Percentiles rank a stretch among this genome's conserved stretches.
Conservation (phyloP, 53 echinoderm and acorn worm species). For the Astropecten irregularis region DNA sequence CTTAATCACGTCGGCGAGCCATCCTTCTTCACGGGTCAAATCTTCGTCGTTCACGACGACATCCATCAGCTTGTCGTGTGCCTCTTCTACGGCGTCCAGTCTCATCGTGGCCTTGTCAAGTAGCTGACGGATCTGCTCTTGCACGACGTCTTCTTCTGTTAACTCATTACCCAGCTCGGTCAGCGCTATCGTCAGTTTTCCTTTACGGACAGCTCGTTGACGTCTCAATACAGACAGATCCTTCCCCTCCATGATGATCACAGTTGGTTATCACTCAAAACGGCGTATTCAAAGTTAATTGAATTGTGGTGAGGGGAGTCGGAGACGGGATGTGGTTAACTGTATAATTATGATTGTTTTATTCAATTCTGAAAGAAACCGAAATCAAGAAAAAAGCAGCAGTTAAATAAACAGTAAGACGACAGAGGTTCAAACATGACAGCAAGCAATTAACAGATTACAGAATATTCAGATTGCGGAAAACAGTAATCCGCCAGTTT, state of each 20-base stretch:
- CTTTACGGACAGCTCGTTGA: slow-evolving; percentile 21
- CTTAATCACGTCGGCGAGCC: slow-evolving; percentile 11
- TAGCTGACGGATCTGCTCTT: background rate
- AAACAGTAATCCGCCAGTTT: too few relatives aligned
- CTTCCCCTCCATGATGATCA: slow-evolving; percentile 16
- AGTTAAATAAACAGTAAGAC: too few relatives aligned
- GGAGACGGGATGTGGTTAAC: too few relatives aligned
- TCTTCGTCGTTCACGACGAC: slow-evolving; percentile 31
- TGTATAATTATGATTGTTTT: too few relatives aligned
- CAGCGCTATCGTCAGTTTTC: slow-evolving; percentile 41
- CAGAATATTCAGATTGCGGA: too few relatives aligned
- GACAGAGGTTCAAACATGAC: too few relatives aligned
- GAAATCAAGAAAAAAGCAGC: too few relatives aligned
- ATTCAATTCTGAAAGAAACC: too few relatives aligned
- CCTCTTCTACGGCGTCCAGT: slow-evolving; percentile 35
- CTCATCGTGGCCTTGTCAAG: slow-evolving; percentile 31
- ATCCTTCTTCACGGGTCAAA: slow-evolving; percentile 12
- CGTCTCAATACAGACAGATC: background rate
- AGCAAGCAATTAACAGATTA: too few relatives aligned
- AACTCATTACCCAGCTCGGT: slow-evolving; percentile 12
- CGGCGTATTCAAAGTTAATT: background rate
- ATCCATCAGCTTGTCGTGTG: slow-evolving; percentile 29
- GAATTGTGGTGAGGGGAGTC: slow-evolving; percentile 15
- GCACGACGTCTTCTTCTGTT: slow-evolving; percentile 9
- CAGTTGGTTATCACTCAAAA: slow-evolving; percentile 1